Conservation (phyloP, 2,113 vertebrate species). For the Todiramphus saurophagus region DNA sequence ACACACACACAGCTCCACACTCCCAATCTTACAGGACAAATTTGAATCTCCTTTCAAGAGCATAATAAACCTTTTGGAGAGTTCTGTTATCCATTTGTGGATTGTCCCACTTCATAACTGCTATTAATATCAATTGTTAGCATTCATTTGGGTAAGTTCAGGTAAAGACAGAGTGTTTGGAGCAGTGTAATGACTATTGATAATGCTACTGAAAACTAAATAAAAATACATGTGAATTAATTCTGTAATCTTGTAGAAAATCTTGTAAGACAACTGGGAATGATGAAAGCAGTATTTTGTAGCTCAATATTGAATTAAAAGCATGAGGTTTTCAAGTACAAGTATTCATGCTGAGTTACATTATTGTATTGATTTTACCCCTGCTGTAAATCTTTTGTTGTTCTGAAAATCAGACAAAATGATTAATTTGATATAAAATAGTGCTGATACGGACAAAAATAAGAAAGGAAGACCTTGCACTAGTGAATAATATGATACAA, state of each 20-base stretch:
- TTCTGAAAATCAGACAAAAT: not conserved
- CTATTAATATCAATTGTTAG: not conserved
- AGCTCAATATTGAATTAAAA: not conserved
- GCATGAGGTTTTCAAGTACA: not conserved
- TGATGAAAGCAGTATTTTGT: not conserved
- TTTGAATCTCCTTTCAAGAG: not conserved
- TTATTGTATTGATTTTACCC: not conserved
- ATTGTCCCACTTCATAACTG: not conserved
- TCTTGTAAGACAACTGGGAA: not conserved
- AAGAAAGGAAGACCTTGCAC: not conserved
- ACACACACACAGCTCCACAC: no score
- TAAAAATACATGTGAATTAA: not conserved
- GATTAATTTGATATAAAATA: slow-evolving; percentile 19
- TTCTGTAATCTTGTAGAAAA: not conserved
- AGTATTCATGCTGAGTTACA: not conserved
- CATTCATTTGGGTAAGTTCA: not conserved
- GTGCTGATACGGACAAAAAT: slow-evolving; percentile 7
- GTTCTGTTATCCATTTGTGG: not conserved
- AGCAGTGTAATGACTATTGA: not conserved
- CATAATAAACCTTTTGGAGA: not conserved
- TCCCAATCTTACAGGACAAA: not conserved
- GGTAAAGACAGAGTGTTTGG: not conserved
- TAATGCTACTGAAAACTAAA: not conserved
- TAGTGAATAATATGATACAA: not conserved
- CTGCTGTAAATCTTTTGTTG: not conserved